phyloP scores from a whole-genome alignment of 2,888 invertebrate species.

The Scaeva pyrastri region DNA sequence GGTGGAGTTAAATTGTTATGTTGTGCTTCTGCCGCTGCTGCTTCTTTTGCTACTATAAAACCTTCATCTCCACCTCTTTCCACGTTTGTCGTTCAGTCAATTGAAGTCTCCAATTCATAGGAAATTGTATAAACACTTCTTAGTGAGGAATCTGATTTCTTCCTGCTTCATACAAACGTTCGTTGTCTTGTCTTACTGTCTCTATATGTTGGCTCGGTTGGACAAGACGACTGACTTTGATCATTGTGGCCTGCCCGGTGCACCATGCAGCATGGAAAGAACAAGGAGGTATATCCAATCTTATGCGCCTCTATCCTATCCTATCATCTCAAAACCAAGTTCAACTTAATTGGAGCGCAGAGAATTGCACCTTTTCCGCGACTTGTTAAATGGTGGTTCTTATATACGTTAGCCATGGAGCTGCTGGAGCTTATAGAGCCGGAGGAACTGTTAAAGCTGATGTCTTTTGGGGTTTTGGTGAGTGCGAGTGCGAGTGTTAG shows the following conservation, averaged over 20 bases:
- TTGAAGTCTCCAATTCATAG: conserved; percentile 45
- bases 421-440: not conserved
- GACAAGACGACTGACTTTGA: not conserved
- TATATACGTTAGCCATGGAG: not conserved
- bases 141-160: conserved; percentile 40
- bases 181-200: conserved; percentile 17
- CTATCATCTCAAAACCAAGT: conserved; percentile 58
- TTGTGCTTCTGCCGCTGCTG: not conserved
- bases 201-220: not conserved
- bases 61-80: not conserved
- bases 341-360: conserved; percentile 75
- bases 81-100: conserved; percentile 4
- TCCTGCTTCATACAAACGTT: conserved; percentile 41
- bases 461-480: not conserved
- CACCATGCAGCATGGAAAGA: conserved; percentile 11
- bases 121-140: conserved; percentile 63
- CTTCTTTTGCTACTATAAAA: not conserved
- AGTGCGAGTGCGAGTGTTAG: not conserved
- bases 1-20: conserved; percentile 50
- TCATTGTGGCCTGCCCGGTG: conserved; percentile 6
- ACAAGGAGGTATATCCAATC: not conserved
- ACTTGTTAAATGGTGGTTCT: conserved; percentile 49
- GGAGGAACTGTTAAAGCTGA: not conserved
- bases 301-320: not conserved
- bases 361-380: conserved; percentile 72